Evolutionary conservation across 2,113 vertebrate species (phyloP).

Genomic region (Xenopus laevis): DNA sequence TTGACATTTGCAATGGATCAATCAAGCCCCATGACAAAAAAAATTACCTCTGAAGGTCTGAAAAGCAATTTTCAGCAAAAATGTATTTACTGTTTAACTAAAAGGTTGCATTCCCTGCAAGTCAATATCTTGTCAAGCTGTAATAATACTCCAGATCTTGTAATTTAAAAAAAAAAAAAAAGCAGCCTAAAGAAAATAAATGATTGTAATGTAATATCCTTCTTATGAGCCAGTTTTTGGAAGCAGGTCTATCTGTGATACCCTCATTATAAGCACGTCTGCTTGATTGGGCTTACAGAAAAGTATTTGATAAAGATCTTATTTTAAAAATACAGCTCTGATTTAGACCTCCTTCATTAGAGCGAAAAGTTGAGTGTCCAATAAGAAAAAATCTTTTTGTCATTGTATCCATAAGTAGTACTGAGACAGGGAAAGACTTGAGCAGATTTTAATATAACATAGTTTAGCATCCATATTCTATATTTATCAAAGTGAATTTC

Average conservation of each 20-base stretch:
- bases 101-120: constrained; percentile 61
- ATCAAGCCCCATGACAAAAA: constrained; percentile 53
- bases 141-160: constrained; percentile 48
- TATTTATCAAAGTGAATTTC: too few relatives aligned
- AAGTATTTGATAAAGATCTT: not conserved
- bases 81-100: constrained; percentile 64
- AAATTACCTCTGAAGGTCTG: constrained; percentile 68
- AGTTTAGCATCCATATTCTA: too few relatives aligned
- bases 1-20: constrained; percentile 56
- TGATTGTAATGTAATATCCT: constrained; percentile 6
- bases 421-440: too few relatives aligned
- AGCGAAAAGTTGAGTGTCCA: not conserved
- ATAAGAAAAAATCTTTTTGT: too few relatives aligned
- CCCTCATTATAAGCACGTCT: not conserved
- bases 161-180: constrained; percentile 5
- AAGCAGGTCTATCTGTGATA: not conserved
- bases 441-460: too few relatives aligned
- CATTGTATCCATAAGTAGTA: too few relatives aligned
- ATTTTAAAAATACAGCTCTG: not conserved
- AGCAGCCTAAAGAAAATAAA: not conserved
- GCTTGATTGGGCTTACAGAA: not conserved
- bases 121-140: constrained; percentile 53
- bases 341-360: not conserved
- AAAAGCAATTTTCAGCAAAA: constrained; percentile 52
- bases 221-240: not conserved